Conservation (phyloP, 2,888 invertebrate genomes). For the Drymonia ruficornis region DNA sequence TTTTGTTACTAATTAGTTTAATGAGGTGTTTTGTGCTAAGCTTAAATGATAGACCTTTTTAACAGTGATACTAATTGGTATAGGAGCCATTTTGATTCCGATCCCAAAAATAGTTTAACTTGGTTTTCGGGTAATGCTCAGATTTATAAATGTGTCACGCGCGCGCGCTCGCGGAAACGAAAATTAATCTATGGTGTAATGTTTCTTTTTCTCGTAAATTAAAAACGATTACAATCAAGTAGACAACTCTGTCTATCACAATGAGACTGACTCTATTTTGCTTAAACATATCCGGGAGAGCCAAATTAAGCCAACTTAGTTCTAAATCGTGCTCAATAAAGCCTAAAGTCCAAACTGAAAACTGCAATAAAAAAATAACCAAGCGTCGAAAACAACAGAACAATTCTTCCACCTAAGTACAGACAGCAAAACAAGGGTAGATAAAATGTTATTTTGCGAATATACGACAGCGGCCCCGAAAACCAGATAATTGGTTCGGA, state of each 20-base stretch:
- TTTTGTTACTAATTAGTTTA: conserved; percentile 77
- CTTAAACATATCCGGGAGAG: neutral
- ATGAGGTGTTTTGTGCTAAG: conserved; percentile 63
- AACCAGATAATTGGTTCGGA: conserved; percentile 57
- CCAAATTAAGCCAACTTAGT: neutral
- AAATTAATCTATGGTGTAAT: too few relatives aligned
- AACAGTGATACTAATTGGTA: conserved; percentile 47
- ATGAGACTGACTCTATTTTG: neutral
- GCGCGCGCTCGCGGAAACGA: too few relatives aligned
- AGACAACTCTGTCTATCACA: neutral
- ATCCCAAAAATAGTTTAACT: neutral
- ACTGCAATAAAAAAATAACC: conserved; percentile 22
- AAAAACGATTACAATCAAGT: too few relatives aligned
- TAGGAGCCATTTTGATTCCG: conserved; percentile 3
- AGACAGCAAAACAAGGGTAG: conserved; percentile 41
- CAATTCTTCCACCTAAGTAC: conserved; percentile 37
- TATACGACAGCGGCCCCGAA: conserved; percentile 35
- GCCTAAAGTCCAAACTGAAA: conserved; percentile 2
- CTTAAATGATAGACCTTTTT: conserved; percentile 37
- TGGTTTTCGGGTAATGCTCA: too few relatives aligned
- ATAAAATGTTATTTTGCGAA: conserved; percentile 49
- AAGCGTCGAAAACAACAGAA: conserved; percentile 34
- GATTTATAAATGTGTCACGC: too few relatives aligned
- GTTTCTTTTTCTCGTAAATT: too few relatives aligned
- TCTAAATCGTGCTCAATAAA: neutral